Evolutionary conservation across 2,888 invertebrate species (phyloP).

Genomic region (Sinodicranocentrus sp.): DNA sequence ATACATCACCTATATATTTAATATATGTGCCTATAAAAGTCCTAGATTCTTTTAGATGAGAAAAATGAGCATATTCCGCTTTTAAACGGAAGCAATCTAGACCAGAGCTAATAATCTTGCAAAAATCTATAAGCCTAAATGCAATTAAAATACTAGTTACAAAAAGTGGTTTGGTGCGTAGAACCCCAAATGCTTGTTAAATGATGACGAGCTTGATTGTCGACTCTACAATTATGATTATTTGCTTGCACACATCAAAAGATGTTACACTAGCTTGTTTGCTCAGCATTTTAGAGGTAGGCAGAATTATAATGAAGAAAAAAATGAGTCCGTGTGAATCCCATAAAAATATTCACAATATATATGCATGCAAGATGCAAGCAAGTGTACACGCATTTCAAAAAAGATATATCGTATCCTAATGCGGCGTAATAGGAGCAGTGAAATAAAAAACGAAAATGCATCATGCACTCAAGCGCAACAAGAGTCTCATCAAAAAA

Average conservation of each 20-base stretch:
- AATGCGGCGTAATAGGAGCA: not conserved
- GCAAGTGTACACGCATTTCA: not conserved
- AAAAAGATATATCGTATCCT: not conserved
- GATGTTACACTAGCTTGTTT: slow-evolving; percentile 6
- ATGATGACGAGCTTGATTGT: not conserved
- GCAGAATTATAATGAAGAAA: slow-evolving; percentile 2
- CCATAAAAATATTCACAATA: not conserved
- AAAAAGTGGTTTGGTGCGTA: slow-evolving; percentile 12
- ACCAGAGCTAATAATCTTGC: not conserved
- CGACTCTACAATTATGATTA: slow-evolving; percentile 12
- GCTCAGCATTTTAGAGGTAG: not conserved
- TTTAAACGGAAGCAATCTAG: slow-evolving; percentile 15
- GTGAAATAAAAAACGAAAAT: not conserved
- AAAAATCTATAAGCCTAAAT: not conserved
- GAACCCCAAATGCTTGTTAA: not conserved
- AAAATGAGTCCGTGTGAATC: slow-evolving; percentile 19
- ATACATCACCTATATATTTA: no score
- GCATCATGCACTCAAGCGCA: slow-evolving; percentile 19
- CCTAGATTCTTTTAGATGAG: no score
- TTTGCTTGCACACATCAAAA: not conserved
- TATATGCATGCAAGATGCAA: no score
- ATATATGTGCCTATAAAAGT: no score
- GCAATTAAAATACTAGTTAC: slow-evolving; percentile 10
- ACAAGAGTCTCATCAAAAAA: not conserved
- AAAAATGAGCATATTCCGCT: no score